Base-by-base conservation (phyloP, 2,113 vertebrate species). In the Takifugu bimaculatus region DNA sequence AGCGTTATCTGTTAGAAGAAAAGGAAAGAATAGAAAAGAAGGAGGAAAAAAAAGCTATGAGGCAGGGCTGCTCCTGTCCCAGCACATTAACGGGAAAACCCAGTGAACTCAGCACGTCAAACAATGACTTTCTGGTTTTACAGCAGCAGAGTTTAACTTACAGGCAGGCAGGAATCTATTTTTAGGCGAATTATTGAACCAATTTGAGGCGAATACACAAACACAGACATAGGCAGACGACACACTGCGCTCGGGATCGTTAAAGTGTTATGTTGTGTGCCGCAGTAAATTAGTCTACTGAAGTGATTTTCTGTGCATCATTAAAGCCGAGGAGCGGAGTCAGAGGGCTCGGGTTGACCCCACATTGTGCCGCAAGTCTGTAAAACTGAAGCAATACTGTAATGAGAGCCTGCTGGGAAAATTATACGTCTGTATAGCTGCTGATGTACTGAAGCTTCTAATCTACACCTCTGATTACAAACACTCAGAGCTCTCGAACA, bases 321-420 rank as follows among this genome's bases (percentile, higher is more conserved):
- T 82, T 82, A 85, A 65, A 77, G 65, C 69, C 14, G 57, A 70
- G 53, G 57, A 76, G 44, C 51, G 61, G 70, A 86, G 84, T 78
- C 44, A 82, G 74, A 85, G 81, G 77, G 74, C 66, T 71, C 53
- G 44, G 77, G 57, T 57, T 80, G 80, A 81, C 78, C 79, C 75
- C 84, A 75, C 43, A 74, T 75, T 73, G 84, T 63, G 75, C 75
- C 26, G 48, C 62, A 60, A 70, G 28, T 68, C 81, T 75, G 76
- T 76, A 84, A 82, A 81, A 87, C 69, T 48, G n/a, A 80, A 73
- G 77, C 68, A 75, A 70, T 55, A 60, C 75, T 69, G 65, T 88
- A 91, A 90, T 89, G 82, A 90, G 74, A 88, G 80, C 82, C 80
- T 80, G 83, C 83, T 87, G 85, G 70, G 87, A 83, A 88, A 91